Evolutionary conservation across 2,113 vertebrate species (phyloP).

Genomic region (Dolichotis patagonum): DNA sequence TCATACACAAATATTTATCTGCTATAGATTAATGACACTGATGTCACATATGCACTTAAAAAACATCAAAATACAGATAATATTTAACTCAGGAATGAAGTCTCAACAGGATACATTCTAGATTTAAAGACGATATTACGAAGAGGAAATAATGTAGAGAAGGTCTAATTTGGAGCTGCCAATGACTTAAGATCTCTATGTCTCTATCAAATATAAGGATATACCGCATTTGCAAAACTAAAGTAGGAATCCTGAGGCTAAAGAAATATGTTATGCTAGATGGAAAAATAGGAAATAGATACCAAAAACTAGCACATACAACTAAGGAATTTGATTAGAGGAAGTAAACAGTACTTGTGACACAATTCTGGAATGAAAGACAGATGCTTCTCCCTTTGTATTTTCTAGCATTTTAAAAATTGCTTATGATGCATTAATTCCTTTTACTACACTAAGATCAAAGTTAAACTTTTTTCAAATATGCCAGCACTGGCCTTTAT

Average conservation of each 20-base stretch:
- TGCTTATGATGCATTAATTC: neutral
- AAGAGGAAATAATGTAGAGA: neutral
- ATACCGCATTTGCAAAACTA: neutral
- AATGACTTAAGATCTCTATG: neutral
- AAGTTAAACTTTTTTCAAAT: slow-evolving; percentile 23
- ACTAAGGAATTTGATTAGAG: neutral
- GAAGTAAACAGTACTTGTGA: neutral
- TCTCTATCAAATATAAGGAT: neutral
- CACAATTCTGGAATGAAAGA: neutral
- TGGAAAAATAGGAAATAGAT: neutral
- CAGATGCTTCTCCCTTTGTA: neutral
- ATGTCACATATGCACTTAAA: neutral
- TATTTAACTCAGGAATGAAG: neutral
- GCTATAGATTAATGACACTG: neutral
- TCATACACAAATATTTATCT: too few species aligned
- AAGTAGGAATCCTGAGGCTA: neutral
- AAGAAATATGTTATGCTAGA: neutral
- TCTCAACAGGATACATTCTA: neutral
- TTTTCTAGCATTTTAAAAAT: neutral
- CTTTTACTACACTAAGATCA: neutral
- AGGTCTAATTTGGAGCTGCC: neutral
- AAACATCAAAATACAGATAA: neutral
- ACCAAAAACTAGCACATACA: neutral
- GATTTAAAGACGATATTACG: neutral
- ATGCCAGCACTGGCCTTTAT: neutral